A percentile compares a stretch with the other conserved stretches of the same genome.
Evolutionary conservation across 2,113 vertebrate genomes (phyloP).

Genomic region (Eublepharis macularius): DNA sequence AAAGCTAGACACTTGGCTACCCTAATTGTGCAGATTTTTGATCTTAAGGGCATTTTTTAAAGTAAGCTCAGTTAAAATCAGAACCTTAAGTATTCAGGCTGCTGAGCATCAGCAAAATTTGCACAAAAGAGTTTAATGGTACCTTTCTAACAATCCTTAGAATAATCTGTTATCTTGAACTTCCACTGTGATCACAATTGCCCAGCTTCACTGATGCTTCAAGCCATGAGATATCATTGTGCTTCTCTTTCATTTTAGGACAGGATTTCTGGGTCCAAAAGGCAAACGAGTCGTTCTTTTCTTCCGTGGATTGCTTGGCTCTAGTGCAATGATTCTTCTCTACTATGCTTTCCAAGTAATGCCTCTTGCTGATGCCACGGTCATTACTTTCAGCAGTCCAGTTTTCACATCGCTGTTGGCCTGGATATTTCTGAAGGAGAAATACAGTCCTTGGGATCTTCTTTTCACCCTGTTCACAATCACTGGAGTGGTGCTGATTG

Average conservation of each 20-base stretch:
- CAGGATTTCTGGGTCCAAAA: conserved; percentile 91
- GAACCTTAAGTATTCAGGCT: no score
- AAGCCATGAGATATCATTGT: neutral
- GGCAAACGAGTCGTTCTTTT: conserved; percentile 86
- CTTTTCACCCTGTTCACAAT: conserved; percentile 89
- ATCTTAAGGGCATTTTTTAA: no score
- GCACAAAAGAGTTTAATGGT: no score
- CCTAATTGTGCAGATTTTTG: no score
- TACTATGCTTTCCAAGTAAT: conserved; percentile 94
- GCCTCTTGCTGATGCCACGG: conserved; percentile 93
- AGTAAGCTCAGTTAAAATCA: no score
- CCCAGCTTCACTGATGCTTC: neutral
- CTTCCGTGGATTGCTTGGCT: conserved; percentile 88
- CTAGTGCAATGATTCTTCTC: conserved; percentile 90
- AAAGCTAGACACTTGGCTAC: no score
- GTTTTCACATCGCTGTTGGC: conserved; percentile 93
- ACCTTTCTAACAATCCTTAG: neutral
- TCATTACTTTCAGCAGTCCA: conserved; percentile 93
- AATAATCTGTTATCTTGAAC: no score
- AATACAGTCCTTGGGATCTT: conserved; percentile 88
- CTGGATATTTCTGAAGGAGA: conserved; percentile 96
- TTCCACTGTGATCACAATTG: no score
- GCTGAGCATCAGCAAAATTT: no score
- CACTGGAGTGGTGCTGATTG: conserved; percentile 89
- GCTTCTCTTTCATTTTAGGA: conserved; percentile 77